A percentile compares a stretch with the other conserved stretches of the same genome.
Evolutionary conservation across 2,113 vertebrate species (phyloP).

Genomic region (Muntiacus reevesi): DNA sequence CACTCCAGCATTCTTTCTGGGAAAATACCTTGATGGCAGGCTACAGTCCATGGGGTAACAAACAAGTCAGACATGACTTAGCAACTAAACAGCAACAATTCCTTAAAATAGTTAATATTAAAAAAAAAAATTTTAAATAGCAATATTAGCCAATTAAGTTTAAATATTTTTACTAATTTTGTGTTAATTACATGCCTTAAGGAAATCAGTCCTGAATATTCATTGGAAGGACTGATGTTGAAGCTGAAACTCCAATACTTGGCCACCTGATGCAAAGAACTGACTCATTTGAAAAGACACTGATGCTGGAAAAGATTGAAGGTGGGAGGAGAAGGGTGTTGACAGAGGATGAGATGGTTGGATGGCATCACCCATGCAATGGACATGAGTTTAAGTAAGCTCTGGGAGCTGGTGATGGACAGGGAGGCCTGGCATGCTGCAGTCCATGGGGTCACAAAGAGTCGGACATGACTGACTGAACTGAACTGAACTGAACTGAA

Average conservation of each 20-base stretch:
- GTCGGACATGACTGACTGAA: fast-evolving
- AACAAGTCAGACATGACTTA: not conserved
- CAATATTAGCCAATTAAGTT: not conserved
- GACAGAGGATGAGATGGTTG: not conserved
- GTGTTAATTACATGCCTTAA: not conserved
- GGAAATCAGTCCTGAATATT: not conserved
- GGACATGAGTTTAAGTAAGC: not conserved
- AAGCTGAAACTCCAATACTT: not conserved
- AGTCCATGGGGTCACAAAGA: not conserved
- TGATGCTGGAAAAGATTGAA: not conserved
- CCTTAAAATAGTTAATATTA: not conserved
- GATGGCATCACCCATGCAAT: not conserved
- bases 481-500: not conserved
- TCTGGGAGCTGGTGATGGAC: not conserved
- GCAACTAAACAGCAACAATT: not conserved
- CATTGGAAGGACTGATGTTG: not conserved
- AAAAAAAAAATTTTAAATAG: not conserved
- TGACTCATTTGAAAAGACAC: not conserved
- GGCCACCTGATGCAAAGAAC: not conserved
- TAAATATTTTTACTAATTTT: not conserved
- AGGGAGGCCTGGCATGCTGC: not conserved
- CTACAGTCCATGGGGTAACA: not conserved
- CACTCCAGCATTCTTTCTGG: not conserved
- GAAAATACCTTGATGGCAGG: not conserved
- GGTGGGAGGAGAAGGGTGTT: not conserved